Base-by-base conservation (phyloP, 1,140 invertebrate genomes). In the Zaprionus vittiger region DNA sequence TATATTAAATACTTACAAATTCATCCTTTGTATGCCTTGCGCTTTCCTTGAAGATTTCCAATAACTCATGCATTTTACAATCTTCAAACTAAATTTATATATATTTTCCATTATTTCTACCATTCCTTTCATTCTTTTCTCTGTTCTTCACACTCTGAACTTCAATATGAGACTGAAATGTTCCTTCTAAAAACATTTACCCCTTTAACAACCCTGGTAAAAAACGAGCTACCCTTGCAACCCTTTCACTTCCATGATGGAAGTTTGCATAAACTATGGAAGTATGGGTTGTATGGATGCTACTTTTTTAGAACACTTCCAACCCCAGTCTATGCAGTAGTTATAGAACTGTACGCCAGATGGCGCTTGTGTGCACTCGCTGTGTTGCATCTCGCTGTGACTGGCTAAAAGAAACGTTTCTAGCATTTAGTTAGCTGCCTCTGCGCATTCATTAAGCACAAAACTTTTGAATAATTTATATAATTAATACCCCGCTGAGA, bases 401-500 rank as follows among this genome's bases (percentile, higher is more conserved):
- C 54, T 60, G 44, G n/a, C 52, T 2, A 49, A 49, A 47, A 68
- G n/a, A 6, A 31, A 47, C 38, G 56, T 74, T 72, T 60, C 63
- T 69, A 44, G 44, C 26, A 83, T 75, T 89, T 89, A 47, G 63
- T 68, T 44, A 44, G n/a, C 37, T 14, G 31, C 7, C 14, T n/a
- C 54, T 63, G 17, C 37, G 28, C 70, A 72, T 69, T 80, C 71
- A 83, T 84, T 84, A 76, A 55, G 57, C 54, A 49, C 38, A 83
- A 77, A 73, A 56, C 73, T 83, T 80, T 65, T 87, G 85, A 87
- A 89, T 87, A 89, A 84, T 87, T 86, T 87, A 79, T 89, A 81
- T 87, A 87, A 87, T 87, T 87, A 87, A 87, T 83, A 81, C 84
- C 81, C 83, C 81, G 85, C 81, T 71, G 80, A 56, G 81, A 71